phyloP scores from a whole-genome alignment of 2,797 vertebrate genomes.

The Babyrousa celebensis region DNA sequence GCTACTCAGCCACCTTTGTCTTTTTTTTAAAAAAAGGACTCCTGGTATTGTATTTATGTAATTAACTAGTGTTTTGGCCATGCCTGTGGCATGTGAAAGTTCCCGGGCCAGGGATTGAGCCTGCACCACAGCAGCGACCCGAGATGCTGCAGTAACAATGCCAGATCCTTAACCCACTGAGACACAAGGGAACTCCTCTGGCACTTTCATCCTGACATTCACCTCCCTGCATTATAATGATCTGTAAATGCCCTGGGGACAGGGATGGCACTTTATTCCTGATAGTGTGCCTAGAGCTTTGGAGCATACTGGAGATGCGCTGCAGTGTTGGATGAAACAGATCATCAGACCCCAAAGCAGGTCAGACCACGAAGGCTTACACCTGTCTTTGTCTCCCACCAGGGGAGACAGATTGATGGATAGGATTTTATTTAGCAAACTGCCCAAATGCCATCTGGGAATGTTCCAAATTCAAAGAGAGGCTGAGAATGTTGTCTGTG shows the following conservation, averaged over 20 bases:
- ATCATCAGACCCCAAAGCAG: not conserved
- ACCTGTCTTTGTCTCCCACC: not conserved
- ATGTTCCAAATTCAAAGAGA: constrained; percentile 2
- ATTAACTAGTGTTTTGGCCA: too few relatives aligned
- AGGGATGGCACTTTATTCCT: not conserved
- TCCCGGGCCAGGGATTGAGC: too few relatives aligned
- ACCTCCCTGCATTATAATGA: not conserved
- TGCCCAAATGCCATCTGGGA: not conserved
- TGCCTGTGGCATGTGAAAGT: too few relatives aligned
- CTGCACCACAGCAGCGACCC: too few relatives aligned
- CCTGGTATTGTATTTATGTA: too few relatives aligned
- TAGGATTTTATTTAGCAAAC: constrained; percentile 2
- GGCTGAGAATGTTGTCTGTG: not conserved
- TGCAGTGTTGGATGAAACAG: not conserved
- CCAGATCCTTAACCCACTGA: too few relatives aligned
- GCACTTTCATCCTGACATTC: not conserved
- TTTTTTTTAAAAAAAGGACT: too few relatives aligned
- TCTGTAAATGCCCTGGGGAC: not conserved
- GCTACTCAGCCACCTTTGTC: not conserved
- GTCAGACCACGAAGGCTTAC: not conserved
- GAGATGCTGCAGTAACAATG: too few relatives aligned
- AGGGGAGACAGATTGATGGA: not conserved
- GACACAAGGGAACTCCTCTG: too few relatives aligned
- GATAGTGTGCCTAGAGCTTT: not conserved
- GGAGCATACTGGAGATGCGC: not conserved